Evolutionary conservation across 2,797 vertebrate genomes (phyloP), one percentile per base, ranked within the genome.

Genomic region (Anas flavirostris): DNA sequence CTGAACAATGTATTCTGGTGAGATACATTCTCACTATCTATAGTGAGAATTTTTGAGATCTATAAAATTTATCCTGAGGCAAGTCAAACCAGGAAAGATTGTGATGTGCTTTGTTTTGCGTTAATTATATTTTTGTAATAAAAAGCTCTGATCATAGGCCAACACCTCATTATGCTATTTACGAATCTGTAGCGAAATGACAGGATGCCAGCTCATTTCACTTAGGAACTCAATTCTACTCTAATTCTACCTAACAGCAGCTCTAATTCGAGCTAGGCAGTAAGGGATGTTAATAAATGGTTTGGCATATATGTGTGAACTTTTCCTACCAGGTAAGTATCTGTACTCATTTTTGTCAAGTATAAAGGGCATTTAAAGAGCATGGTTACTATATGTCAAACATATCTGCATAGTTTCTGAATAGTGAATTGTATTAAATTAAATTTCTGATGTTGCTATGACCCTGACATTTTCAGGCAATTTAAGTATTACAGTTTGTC

Each of bases 351-450:
- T 92, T 96, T 89, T 93, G 86, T 95, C 88, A 92, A 89, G 55
- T 72, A 78, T 89, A 92, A 95, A 96, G 92, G 91, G 80, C 70
- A 7, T 86, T 88, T 95, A 95, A 92, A 96, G 89, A 95, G 66
- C 79, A 37, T 88, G 29, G 80, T 92, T 83, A 81, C 69, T 91
- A 58, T 91, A 81, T 95, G 94, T 86, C 93, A 96, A 91, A 95
- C 55, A 88, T 80, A 93, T 86, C 95, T 92, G 58, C 79, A 58
- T 76, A 83, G 92, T 89, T 78, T 82, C 83, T 94, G 94, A 91
- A 79, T 72, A 89, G 64, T 19, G n/a, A 89, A 80, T 92, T 95
- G 53, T 76, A 85, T 91, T 91, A 80, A 89, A 91, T 68, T 91
- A 73, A 82, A 92, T 92, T 93, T 95, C 79, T 87, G 72, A 4